These are phyloP conservation scores for Callaeas wilsoni DNA, from an alignment of 2,113 vertebrate species.

Conservation along the genomic window DNA sequence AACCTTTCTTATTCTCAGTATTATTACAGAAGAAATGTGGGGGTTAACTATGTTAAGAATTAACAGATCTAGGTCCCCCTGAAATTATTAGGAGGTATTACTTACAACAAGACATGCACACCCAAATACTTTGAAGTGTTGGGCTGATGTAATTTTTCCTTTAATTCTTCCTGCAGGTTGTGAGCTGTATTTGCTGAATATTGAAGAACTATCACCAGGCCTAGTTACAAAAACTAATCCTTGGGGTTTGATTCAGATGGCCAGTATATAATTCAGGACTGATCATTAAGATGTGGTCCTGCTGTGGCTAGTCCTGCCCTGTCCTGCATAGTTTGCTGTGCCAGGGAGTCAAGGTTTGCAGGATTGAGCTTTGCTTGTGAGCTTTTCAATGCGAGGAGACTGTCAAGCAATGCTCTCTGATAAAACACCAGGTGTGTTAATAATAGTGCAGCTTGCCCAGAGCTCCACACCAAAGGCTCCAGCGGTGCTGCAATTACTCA, in stretches of 20 bases:
- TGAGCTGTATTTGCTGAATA: neutral
- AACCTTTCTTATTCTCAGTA: neutral
- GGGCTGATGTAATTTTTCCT: neutral
- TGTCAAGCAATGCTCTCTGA: neutral
- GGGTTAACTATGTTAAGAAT: neutral
- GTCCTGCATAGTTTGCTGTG: accelerated
- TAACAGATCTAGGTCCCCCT: neutral
- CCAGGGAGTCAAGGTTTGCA: neutral
- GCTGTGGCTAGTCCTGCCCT: neutral
- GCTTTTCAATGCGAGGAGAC: neutral
- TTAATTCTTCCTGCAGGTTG: neutral
- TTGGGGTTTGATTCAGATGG: neutral
- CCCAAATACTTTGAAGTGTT: neutral
- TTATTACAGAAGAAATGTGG: neutral
- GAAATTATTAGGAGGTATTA: neutral
- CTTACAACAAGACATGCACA: neutral
- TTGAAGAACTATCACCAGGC: neutral
- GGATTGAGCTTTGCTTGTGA: neutral
- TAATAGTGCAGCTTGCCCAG: neutral
- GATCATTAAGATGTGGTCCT: neutral
- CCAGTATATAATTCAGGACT: neutral
- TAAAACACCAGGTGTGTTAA: neutral
- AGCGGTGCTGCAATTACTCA: accelerated
- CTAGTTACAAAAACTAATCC: neutral
- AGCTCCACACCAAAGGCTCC: neutral